phyloP scores from a whole-genome alignment of 1,140 invertebrate genomes.

The Plodia interpunctella region DNA sequence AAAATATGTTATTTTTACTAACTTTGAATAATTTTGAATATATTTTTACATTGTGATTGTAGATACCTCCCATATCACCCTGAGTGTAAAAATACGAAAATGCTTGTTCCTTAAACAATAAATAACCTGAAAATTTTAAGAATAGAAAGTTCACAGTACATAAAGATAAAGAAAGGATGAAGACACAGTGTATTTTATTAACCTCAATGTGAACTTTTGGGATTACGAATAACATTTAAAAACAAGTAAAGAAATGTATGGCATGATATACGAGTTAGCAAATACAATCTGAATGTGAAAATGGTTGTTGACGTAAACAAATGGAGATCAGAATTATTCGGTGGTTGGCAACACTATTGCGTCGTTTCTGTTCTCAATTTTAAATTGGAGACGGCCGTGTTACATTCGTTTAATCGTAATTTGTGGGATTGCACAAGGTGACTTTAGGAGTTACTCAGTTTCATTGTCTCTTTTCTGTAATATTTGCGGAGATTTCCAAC shows the following conservation, averaged over 20 bases:
- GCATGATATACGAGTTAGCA: conserved; percentile 23
- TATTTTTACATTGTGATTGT: no score
- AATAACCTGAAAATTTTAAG: no score
- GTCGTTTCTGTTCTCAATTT: conserved; percentile 58
- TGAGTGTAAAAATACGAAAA: no score
- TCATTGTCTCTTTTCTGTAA: background rate
- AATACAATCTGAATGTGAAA: conserved; percentile 48
- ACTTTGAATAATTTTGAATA: no score
- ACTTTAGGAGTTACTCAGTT: conserved; percentile 7
- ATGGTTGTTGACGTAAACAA: conserved; percentile 44
- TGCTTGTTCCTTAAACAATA: no score
- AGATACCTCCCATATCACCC: no score
- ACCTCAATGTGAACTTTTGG: no score
- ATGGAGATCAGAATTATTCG: conserved; percentile 51
- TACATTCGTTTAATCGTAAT: conserved; percentile 46
- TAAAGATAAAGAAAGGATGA: no score
- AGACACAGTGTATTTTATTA: no score
- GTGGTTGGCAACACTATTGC: conserved; percentile 23
- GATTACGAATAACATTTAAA: background rate
- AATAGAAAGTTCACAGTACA: no score
- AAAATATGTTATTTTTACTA: no score
- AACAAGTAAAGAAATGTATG: background rate
- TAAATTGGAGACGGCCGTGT: conserved; percentile 52
- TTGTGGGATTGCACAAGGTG: conserved; percentile 4
- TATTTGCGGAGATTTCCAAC: no score